Evolutionary conservation across 2,113 vertebrate species (phyloP).

Genomic region (Taxidea taxus): DNA sequence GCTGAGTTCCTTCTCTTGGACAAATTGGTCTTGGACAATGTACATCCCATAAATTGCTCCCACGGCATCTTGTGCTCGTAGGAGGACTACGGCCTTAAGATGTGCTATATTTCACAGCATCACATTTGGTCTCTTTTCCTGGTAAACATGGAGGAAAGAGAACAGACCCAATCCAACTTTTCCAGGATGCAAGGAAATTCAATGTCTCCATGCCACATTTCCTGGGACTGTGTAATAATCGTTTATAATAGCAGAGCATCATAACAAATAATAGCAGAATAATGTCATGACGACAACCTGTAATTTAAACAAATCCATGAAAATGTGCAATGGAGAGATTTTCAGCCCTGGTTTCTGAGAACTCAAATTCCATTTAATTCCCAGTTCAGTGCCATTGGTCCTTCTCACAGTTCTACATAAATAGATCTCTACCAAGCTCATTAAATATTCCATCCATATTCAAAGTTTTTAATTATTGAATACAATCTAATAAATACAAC

Average conservation of each 20-base stretch:
- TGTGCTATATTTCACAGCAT: neutral
- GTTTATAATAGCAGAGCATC: neutral
- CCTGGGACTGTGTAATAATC: neutral
- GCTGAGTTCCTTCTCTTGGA: neutral
- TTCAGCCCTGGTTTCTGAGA: neutral
- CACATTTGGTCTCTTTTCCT: neutral
- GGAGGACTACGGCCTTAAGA: neutral
- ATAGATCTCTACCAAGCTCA: conserved; percentile 70
- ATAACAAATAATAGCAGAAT: conserved; percentile 30
- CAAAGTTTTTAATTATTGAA: conserved; percentile 83
- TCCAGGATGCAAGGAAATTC: neutral
- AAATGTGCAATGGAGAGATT: conserved; percentile 8
- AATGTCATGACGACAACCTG: neutral
- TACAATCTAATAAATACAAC: conserved; percentile 79
- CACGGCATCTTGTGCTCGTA: conserved; percentile 11
- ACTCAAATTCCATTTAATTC: conserved; percentile 7
- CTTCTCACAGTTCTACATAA: conserved; percentile 75
- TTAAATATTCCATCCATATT: conserved; percentile 80
- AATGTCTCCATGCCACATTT: neutral
- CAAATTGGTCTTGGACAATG: conserved; percentile 28
- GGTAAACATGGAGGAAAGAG: neutral
- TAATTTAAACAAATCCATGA: conserved; percentile 1
- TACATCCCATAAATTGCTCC: conserved; percentile 39
- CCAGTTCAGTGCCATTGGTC: conserved; percentile 58
- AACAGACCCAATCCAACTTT: neutral